Evolutionary conservation across 2,113 vertebrate genomes (phyloP), one percentile per base, ranked within the genome.

Genomic region (Ictalurus punctatus): DNA sequence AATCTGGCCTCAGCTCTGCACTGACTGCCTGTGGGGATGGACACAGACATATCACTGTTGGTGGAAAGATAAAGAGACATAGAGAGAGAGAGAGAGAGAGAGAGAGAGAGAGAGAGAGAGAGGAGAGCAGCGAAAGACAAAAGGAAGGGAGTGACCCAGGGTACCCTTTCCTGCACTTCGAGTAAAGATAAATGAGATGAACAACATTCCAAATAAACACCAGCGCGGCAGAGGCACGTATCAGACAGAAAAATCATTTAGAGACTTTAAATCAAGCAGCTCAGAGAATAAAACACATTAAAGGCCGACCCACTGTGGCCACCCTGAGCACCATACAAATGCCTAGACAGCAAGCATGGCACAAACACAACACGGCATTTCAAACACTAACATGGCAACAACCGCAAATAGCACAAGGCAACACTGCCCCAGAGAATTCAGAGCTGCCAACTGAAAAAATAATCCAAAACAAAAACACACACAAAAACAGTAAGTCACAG

Each of bases 1-100:
- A 99, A 69, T 98, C 96, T 6, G 95, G 91, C 87, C 92, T 96
- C 86, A 99, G 95, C 58, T 95, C 97, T 86, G 92, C 73, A 65
- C 94, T 96, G 86, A 94, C 95, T 58, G 93, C 94, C 96, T 96
- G 92, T 27, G 88, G 87, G 52, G 83, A 83, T 13, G 52, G 80
- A 89, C 52, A 83, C 61, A 92, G 10, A 73, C 34, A 54, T 19
- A 83, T n/a, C 0, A 9, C 59, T 48, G 23, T 30, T 69, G 56
- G 63, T 73, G 73, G 34, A 27, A 85, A 69, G 40, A 69, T 59
- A 9, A 69, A 56, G 59, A 4, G 19, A 16, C 81, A 34, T 65
- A 8, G 34, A 52, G 3, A 69, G 59, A 44, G 17, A 56, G 12
- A 44, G 23, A 13, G n/a, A 69, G 86, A 61, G 17, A 67, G 6